A percentile compares a stretch with the other conserved stretches of the same genome.
Conservation (phyloP, 2,113 vertebrate species). For the Micromys minutus region DNA sequence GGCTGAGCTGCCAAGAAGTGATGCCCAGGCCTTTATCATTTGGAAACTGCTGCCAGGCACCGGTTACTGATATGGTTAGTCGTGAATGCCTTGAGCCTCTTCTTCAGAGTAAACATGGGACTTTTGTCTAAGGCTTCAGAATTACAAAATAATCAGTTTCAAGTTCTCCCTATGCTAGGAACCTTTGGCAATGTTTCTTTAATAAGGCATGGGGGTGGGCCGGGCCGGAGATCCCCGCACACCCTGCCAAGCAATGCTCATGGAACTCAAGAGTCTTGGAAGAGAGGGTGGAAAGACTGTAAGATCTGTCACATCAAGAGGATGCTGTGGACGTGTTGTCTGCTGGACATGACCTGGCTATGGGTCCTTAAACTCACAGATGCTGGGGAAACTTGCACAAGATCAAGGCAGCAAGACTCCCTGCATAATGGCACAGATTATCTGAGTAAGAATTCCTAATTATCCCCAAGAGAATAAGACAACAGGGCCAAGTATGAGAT, state of each 20-base stretch:
- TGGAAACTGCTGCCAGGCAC: background rate
- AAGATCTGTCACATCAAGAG: background rate
- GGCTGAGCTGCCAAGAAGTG: background rate
- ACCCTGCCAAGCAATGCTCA: background rate
- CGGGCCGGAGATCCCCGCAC: too few relatives aligned
- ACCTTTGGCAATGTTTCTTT: background rate
- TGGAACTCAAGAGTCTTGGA: background rate
- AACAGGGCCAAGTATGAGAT: background rate
- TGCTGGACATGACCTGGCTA: background rate
- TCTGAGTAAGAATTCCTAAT: too few relatives aligned
- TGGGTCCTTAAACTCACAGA: too few relatives aligned
- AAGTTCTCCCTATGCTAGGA: background rate
- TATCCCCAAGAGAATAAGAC: background rate
- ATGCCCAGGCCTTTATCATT: accelerated
- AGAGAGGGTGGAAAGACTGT: background rate
- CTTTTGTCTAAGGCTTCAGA: background rate
- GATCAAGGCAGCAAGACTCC: background rate
- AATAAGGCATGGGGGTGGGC: background rate
- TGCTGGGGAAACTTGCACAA: background rate
- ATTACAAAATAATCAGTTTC: background rate
- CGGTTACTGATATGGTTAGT: background rate
- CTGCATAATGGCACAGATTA: background rate
- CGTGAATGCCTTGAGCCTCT: background rate
- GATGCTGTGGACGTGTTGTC: background rate
- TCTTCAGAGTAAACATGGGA: background rate